Percentiles rank a stretch among this genome's conserved stretches.
phyloP scores from a whole-genome alignment of 2,113 vertebrate species.

The Varanus komodoensis region DNA sequence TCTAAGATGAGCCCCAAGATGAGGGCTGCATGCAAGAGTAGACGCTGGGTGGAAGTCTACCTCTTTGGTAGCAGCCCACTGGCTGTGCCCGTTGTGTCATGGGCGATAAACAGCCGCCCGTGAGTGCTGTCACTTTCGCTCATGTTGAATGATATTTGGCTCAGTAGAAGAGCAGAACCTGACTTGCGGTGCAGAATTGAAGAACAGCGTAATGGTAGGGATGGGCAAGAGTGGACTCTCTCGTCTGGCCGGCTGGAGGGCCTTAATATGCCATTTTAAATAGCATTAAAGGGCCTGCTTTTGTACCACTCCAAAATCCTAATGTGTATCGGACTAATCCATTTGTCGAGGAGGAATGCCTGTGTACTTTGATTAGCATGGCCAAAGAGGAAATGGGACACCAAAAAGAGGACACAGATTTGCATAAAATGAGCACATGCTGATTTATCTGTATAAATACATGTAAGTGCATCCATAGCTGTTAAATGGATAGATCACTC shows the following conservation, averaged over 20 bases:
- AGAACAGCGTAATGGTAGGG: neutral
- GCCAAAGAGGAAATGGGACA: too few relatives aligned
- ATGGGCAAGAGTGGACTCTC: neutral
- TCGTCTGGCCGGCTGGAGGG: neutral
- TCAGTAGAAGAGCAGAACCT: slow-evolving; percentile 11
- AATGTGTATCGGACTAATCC: neutral
- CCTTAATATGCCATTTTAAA: neutral
- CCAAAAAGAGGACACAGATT: too few relatives aligned
- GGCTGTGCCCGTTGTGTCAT: slow-evolving; percentile 21
- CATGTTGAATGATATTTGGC: slow-evolving; percentile 17
- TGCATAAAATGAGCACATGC: too few relatives aligned
- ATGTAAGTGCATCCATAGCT: too few relatives aligned
- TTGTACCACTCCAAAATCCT: neutral
- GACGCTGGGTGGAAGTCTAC: neutral
- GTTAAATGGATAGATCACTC: neutral
- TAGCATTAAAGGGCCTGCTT: neutral
- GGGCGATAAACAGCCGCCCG: neutral
- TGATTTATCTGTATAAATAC: too few relatives aligned
- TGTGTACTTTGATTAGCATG: neutral
- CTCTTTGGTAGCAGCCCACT: slow-evolving; percentile 13
- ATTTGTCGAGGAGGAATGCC: neutral
- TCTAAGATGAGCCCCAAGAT: neutral
- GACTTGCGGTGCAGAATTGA: neutral
- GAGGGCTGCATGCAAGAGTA: neutral
- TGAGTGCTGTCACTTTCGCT: slow-evolving; percentile 21